Evolutionary conservation across 1,140 invertebrate genomes (phyloP).

Genomic region (Heliconius nattereri): DNA sequence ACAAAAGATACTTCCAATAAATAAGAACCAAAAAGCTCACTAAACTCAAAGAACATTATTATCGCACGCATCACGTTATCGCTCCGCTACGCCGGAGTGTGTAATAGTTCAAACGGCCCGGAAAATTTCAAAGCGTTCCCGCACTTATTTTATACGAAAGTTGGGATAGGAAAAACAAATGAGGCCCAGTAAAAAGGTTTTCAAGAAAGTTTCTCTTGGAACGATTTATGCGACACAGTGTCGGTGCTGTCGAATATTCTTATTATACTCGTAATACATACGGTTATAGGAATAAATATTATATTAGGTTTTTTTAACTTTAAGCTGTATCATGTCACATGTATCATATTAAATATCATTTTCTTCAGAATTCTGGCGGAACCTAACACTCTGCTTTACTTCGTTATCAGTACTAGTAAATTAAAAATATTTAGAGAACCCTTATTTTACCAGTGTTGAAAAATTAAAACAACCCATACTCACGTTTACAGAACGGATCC

Average conservation of each 20-base stretch:
- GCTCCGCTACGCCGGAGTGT: conserved; percentile 7
- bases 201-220: conserved; percentile 46
- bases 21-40: neutral
- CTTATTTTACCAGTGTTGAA: no score
- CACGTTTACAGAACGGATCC: no score
- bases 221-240: conserved; percentile 43
- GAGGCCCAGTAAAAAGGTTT: conserved; percentile 49
- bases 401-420: no score
- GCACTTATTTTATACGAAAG: conserved; percentile 41
- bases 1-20: neutral
- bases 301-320: no score
- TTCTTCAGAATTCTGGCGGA: no score
- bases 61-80: conserved; percentile 21
- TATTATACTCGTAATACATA: neutral
- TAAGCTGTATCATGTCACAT: no score
- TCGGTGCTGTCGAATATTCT: neutral
- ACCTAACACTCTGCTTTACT: no score
- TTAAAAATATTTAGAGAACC: no score
- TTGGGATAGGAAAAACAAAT: conserved; percentile 51
- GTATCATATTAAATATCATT: no score
- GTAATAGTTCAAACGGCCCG: conserved; percentile 34
- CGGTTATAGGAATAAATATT: neutral
- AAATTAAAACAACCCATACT: no score
- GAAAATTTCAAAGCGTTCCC: conserved; percentile 34
- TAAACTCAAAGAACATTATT: conserved; percentile 2